These are phyloP conservation scores for Tylochromis polylepis DNA, from an alignment of 2,113 vertebrate genomes.

Conservation along the genomic window DNA sequence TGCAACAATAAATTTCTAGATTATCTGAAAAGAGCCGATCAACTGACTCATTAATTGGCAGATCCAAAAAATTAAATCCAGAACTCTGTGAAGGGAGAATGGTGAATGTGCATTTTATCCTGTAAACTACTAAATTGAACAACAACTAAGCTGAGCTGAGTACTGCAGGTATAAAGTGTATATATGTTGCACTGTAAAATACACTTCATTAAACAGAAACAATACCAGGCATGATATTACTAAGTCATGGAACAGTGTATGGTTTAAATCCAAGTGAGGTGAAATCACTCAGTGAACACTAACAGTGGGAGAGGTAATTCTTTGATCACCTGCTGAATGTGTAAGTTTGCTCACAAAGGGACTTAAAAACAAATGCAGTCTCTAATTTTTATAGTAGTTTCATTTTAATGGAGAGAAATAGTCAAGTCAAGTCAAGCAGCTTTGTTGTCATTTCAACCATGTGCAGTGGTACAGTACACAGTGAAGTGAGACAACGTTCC, in stretches of 20 bases:
- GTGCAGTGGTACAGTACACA: neutral
- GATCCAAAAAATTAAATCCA: neutral
- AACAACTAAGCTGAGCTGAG: neutral
- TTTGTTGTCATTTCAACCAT: neutral
- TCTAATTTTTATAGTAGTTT: neutral
- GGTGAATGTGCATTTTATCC: neutral
- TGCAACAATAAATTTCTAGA: neutral
- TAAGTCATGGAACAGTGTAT: neutral
- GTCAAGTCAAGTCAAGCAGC: neutral
- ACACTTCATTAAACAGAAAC: neutral
- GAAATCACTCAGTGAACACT: neutral
- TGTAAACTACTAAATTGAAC: neutral
- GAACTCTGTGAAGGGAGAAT: neutral
- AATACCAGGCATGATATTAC: neutral
- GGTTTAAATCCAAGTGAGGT: neutral
- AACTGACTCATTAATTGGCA: neutral
- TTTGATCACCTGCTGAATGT: neutral
- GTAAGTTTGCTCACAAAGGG: neutral
- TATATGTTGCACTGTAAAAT: neutral
- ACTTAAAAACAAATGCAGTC: neutral
- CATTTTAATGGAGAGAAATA: neutral
- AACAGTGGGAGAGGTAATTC: neutral
- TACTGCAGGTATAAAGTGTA: neutral
- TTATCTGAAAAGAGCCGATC: conserved; percentile 19
- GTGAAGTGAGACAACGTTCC: too few relatives aligned